Percentiles rank a stretch among this genome's conserved stretches.
Evolutionary conservation across 2,113 vertebrate genomes (phyloP).

Genomic region (Guaruba guarouba): DNA sequence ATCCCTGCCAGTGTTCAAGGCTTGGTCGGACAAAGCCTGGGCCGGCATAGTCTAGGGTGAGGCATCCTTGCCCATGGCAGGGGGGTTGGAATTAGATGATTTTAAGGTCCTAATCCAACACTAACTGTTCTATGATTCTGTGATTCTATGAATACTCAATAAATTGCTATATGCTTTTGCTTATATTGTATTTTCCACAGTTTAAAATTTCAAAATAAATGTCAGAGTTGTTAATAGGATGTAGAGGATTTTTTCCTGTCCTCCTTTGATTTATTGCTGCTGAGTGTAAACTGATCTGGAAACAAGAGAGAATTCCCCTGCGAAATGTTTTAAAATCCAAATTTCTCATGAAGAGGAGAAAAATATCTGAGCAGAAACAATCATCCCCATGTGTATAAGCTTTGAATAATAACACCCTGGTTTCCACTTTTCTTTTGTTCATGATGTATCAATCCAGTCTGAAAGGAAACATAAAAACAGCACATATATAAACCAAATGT

Average conservation of each 20-base stretch:
- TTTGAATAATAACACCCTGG: slow-evolving; percentile 53
- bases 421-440: slow-evolving; percentile 64
- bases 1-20: neutral
- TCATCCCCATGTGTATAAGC: slow-evolving; percentile 36
- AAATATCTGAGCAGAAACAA: slow-evolving; percentile 37
- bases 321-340: slow-evolving; percentile 64
- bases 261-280: slow-evolving; percentile 54
- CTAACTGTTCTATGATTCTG: neutral
- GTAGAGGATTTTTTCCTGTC: slow-evolving; percentile 23
- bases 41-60: neutral
- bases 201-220: slow-evolving; percentile 61
- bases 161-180: neutral
- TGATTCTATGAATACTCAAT: neutral
- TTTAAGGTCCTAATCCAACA: neutral
- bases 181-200: slow-evolving; percentile 5
- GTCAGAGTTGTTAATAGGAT: slow-evolving; percentile 53
- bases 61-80: neutral
- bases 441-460: slow-evolving; percentile 38
- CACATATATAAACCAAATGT: slow-evolving; percentile 38
- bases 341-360: slow-evolving; percentile 41
- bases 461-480: slow-evolving; percentile 44
- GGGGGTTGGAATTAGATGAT: neutral
- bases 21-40: neutral
- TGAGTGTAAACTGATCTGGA: slow-evolving; percentile 62
- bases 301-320: slow-evolving; percentile 61